phyloP scores from a whole-genome alignment of 2,113 vertebrate genomes.

The Dromaius novaehollandiae region DNA sequence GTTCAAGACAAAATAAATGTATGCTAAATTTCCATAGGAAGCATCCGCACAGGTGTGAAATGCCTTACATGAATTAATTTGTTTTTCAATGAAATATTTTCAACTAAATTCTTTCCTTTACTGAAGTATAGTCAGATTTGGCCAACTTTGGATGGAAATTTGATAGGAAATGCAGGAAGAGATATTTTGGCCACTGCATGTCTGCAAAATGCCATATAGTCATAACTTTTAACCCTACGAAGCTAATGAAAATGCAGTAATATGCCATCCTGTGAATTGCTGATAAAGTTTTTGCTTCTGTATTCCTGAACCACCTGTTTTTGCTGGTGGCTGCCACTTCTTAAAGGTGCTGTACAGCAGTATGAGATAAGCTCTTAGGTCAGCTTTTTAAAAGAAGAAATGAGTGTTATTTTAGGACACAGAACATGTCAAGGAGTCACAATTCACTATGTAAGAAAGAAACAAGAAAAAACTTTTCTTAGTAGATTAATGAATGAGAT shows the following conservation, averaged over 20 bases:
- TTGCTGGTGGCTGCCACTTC: not conserved
- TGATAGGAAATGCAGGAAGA: not conserved
- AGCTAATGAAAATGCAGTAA: not conserved
- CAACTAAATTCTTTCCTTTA: not conserved
- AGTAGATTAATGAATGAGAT: slow-evolving; percentile 3
- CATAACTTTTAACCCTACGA: not conserved
- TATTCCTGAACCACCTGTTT: not conserved
- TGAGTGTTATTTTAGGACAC: not conserved
- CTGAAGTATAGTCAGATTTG: not conserved
- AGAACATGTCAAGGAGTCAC: not conserved
- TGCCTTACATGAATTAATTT: not conserved
- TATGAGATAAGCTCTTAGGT: not conserved
- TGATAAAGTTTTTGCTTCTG: not conserved
- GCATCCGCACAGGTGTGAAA: not conserved
- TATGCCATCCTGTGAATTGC: not conserved
- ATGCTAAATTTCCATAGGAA: not conserved
- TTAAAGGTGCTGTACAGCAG: not conserved
- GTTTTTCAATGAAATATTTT: not conserved
- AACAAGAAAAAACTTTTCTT: not conserved
- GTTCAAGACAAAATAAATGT: not conserved
- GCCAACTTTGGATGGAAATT: not conserved
- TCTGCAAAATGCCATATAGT: not conserved
- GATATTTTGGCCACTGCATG: not conserved
- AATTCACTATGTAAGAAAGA: slow-evolving; percentile 3
- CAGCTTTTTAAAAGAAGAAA: slow-evolving; percentile 5